Evolutionary conservation across 1,140 invertebrate genomes (phyloP).

Genomic region (Drosophila pseudoobscura): DNA sequence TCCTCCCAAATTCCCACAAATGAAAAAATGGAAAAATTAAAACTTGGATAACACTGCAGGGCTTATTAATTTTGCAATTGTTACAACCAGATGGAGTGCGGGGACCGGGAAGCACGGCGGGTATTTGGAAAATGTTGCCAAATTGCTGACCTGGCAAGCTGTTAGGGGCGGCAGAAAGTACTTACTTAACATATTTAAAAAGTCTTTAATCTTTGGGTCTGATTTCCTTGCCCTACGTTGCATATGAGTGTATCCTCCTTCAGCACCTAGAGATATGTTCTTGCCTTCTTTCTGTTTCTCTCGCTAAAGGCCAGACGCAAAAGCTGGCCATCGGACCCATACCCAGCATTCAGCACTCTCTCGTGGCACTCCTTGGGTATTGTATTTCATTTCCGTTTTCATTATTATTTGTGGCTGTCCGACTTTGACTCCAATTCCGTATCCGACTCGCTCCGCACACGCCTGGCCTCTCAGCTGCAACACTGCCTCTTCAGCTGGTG

Average conservation of each 20-base stretch:
- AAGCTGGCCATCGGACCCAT: background rate
- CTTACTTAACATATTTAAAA: background rate
- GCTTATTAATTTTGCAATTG: constrained; percentile 72
- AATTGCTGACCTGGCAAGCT: constrained; percentile 16
- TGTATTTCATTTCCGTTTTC: constrained; percentile 80
- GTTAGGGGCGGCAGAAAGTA: background rate
- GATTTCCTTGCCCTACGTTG: too few species aligned
- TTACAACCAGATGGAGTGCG: constrained; percentile 19
- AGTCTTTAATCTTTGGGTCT: too few species aligned
- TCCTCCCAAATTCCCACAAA: constrained; percentile 38
- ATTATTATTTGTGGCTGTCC: constrained; percentile 78
- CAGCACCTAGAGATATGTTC: background rate
- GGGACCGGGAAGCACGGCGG: constrained; percentile 1
- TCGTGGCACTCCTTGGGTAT: constrained; percentile 67
- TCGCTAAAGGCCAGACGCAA: constrained; percentile 2
- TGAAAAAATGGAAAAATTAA: constrained; percentile 43
- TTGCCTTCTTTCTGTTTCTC: background rate
- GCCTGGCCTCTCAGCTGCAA: constrained; percentile 30
- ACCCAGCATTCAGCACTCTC: constrained; percentile 33
- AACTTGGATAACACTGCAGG: constrained; percentile 52
- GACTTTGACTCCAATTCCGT: constrained; percentile 56
- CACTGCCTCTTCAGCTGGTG: constrained; percentile 20
- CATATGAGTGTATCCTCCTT: too few species aligned
- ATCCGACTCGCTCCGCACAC: constrained; percentile 18
- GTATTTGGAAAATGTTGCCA: background rate